Evolutionary conservation across 1,140 invertebrate species (phyloP), one percentile per base, ranked within the genome.

Genomic region (Pinna nobilis): DNA sequence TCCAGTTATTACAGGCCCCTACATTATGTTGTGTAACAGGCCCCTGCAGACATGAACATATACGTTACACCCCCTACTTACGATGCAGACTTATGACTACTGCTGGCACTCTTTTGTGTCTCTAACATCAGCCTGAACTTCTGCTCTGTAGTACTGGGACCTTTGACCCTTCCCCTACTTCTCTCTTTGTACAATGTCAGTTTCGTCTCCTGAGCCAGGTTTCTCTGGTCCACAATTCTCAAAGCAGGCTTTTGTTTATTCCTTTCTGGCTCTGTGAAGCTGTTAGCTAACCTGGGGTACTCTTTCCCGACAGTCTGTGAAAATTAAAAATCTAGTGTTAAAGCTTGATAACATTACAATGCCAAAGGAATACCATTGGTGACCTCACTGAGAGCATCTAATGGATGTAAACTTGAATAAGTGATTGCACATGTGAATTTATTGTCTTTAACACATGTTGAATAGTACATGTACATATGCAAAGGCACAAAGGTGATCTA

Each of bases 171-270:
- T 37, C 76, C 77, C 57, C 78, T 79, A 55, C 76, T 61, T 66
- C 77, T 75, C 39, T 84, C 82, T 32, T 77, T 70, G 63, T 84
- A 86, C 25, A 86, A 59, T 3, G 81, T 80, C 7, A 88, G 76
- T 64, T 84, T 87, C 3, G 87, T 88, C 66, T 88, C 86, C 33
- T 86, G 74, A 20, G 82, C 70, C 15, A 88, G 76, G 60, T 86
- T 86, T 18, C 82, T 60, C 70, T 88, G 87, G 55, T 88, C 82
- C 9, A 82, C 85, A 5, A 88, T 77, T 51, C 87, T 70, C 28
- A 84, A 44, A 1, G 86, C 84, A 15, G 82, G 81, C 33, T 80
- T 74, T 50, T 67, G 25, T 20, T 49, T 57, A 15, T 30, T 39
- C 15, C 70, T 69, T 23, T 81, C 80, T 18, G 77, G 76, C 5